Evolutionary conservation across 2,797 vertebrate genomes (phyloP), one percentile per base, ranked within the genome.

Genomic region (Gorsachius magnificus): DNA sequence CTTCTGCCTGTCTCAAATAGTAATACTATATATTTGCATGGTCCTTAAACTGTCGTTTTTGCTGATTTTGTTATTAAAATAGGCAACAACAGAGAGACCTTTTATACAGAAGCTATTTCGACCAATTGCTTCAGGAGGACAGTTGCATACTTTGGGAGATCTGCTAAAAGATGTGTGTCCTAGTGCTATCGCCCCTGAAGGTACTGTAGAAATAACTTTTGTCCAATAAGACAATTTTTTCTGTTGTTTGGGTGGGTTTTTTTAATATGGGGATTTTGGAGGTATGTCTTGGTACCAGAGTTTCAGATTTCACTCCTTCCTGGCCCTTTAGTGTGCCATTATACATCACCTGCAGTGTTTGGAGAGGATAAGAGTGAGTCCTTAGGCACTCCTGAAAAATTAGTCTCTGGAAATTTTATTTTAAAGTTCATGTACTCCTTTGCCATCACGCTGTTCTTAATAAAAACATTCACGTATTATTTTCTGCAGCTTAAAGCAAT

Each of bases 91-190:
- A 82, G 99, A 99, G 89, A 98, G 99, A 85, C 99, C 99, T 60
- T 99, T 99, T 98, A 99, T 99, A 98, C 99, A 99, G 98, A 99
- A 99, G 96, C 98, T 99, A 38, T 99, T 99, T 98, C 99, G 99
- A 48, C 99, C 99, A 16, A 75, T 99, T 97, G 98, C 99, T 90
- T 87, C 98, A 74, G 99, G 99, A 93, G 99, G 99, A 90, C 98
- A 98, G 26, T 56, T 97, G 35, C 98, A 99, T 95, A 99, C 99
- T 6, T 97, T 99, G 57, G 99, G 99, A 51, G 99, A 99, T 97
- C 98, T 99, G 86, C 98, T 99, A 87, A 99, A 98, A 97, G 99
- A 99, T 97, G 97, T 98, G 96, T 99, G 98, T 97, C 99, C 99
- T 57, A 95, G 98, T 93, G 99, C 99, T 80, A 26, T 99, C 84